A percentile compares a stretch with the other conserved stretches of the same genome.
Evolutionary conservation across 2,113 vertebrate genomes (phyloP).

Genomic region (Crotalus helleri): DNA sequence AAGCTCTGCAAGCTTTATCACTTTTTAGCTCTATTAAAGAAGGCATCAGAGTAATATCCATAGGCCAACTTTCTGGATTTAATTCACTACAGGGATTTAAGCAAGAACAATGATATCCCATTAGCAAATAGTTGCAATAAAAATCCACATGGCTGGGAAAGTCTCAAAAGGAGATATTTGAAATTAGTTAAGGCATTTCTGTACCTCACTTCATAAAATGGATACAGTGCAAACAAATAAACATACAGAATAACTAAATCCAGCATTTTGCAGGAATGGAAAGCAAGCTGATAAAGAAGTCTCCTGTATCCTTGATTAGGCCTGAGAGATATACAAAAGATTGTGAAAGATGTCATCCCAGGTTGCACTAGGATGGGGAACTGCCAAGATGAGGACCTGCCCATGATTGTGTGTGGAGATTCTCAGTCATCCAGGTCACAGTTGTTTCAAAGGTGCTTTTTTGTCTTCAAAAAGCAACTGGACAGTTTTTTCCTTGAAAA

Average conservation of each 20-base stretch:
- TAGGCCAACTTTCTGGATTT: slow-evolving; percentile 52
- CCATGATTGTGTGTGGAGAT: neutral
- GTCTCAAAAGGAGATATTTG: neutral
- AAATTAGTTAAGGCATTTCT: neutral
- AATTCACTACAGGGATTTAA: slow-evolving; percentile 64
- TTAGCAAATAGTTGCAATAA: neutral
- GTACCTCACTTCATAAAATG: neutral
- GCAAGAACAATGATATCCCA: slow-evolving; percentile 13
- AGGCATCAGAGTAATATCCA: slow-evolving; percentile 66
- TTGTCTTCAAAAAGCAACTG: neutral
- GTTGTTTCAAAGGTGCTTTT: neutral
- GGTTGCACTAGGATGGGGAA: neutral
- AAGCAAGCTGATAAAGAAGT: neutral
- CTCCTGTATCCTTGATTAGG: neutral
- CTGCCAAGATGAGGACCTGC: neutral
- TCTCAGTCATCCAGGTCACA: neutral
- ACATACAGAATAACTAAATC: neutral
- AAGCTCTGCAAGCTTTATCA: slow-evolving; percentile 46
- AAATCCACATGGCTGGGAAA: neutral
- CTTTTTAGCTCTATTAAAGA: slow-evolving; percentile 65
- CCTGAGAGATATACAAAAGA: neutral
- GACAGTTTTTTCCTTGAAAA: neutral
- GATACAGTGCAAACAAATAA: neutral
- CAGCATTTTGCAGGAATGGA: neutral
- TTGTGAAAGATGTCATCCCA: neutral